phyloP scores from a whole-genome alignment of 2,888 invertebrate genomes.

The Drosophila buzzatii region DNA sequence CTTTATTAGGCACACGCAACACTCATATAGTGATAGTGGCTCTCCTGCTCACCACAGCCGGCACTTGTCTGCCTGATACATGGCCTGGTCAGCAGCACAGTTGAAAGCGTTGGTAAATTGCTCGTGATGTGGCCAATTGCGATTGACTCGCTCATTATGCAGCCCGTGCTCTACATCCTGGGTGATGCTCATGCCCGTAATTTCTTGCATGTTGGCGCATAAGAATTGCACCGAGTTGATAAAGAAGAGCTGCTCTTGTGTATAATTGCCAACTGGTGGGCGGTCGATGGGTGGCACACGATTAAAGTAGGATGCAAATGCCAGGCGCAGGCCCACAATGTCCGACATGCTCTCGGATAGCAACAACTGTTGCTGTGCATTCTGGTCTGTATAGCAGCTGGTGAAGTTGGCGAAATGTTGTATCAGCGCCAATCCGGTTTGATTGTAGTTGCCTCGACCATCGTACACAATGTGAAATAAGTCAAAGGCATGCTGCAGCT shows the following conservation, averaged over 20 bases:
- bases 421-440: conserved; percentile 60
- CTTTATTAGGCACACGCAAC: conserved; percentile 37
- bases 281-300: not conserved
- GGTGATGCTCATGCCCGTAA: conserved; percentile 41
- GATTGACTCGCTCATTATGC: conserved; percentile 74
- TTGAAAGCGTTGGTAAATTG: conserved; percentile 68
- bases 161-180: conserved; percentile 70
- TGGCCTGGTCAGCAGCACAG: conserved; percentile 61
- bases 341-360: conserved; percentile 77
- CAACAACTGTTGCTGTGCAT: conserved; percentile 33
- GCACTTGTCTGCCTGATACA: conserved; percentile 59
- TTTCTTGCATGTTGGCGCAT: conserved; percentile 70
- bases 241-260: conserved; percentile 66
- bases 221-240: conserved; percentile 79
- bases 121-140: conserved; percentile 75
- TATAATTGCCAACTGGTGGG: conserved; percentile 11
- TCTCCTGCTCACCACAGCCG: conserved; percentile 66
- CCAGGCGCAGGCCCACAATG: conserved; percentile 72
- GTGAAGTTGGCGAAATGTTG: conserved; percentile 65
- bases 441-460: conserved; percentile 65
- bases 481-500: conserved; percentile 78
- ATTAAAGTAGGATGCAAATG: conserved; percentile 66
- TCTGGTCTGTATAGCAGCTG: conserved; percentile 58
- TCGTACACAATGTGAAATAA: conserved; percentile 76
- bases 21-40: conserved; percentile 5